These are phyloP conservation scores for Nothobranchius kuhntae DNA, from an alignment of 2,113 vertebrate species.

Conservation along the genomic window DNA sequence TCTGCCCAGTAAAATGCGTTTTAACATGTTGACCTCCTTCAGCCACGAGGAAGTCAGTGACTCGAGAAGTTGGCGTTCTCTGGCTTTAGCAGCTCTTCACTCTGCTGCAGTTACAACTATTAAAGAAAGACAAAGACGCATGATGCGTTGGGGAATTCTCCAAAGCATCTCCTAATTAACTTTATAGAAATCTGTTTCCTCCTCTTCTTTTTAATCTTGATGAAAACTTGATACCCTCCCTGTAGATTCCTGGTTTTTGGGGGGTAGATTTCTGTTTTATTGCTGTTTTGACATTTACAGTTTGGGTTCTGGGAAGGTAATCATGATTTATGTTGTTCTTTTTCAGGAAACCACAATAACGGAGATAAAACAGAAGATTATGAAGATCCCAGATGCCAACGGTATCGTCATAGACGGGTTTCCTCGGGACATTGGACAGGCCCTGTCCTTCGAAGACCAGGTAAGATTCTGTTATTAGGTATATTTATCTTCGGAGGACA, in stretches of 20 bases:
- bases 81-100: slow-evolving; percentile 17
- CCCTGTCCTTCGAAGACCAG: slow-evolving; percentile 97
- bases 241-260: background rate
- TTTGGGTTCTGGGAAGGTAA: background rate
- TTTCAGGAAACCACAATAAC: slow-evolving; percentile 98
- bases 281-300: slow-evolving; percentile 1
- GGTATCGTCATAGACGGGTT: slow-evolving; percentile 98
- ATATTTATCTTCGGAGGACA: background rate
- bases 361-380: slow-evolving; percentile 97
- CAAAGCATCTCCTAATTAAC: background rate
- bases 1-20: slow-evolving; percentile 32
- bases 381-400: slow-evolving; percentile 95
- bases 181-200: background rate
- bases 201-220: slow-evolving; percentile 5
- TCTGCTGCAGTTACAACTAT: slow-evolving; percentile 17
- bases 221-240: slow-evolving; percentile 4
- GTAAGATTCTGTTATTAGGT: slow-evolving; percentile 75
- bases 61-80: slow-evolving; percentile 47
- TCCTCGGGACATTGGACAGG: slow-evolving; percentile 95
- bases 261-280: background rate
- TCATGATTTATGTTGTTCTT: slow-evolving; percentile 1
- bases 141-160: background rate
- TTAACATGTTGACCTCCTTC: slow-evolving; percentile 55
- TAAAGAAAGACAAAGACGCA: slow-evolving; percentile 25
- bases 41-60: slow-evolving; percentile 67